Evolutionary conservation across 1,140 invertebrate genomes (phyloP).

Genomic region (Drosophila mojavensis): DNA sequence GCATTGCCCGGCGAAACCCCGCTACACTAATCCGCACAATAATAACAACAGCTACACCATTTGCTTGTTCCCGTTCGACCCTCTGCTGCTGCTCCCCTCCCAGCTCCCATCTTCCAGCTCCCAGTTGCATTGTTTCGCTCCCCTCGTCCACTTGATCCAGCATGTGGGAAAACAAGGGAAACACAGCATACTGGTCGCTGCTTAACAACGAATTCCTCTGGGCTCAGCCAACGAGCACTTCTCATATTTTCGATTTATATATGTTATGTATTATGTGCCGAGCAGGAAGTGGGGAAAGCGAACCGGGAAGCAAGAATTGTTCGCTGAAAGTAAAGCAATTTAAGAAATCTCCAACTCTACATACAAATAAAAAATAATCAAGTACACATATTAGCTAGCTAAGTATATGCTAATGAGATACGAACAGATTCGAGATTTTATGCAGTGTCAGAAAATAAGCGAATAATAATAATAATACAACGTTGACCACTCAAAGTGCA

Average conservation of each 20-base stretch:
- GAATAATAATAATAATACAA: too few relatives aligned
- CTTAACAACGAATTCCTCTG: slow-evolving; percentile 27
- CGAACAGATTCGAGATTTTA: too few relatives aligned
- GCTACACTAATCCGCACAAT: slow-evolving; percentile 45
- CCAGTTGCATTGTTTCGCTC: slow-evolving; percentile 20
- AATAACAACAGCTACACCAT: slow-evolving; percentile 28
- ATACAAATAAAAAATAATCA: too few relatives aligned
- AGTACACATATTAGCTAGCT: too few relatives aligned
- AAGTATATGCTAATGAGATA: too few relatives aligned
- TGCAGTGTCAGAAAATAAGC: too few relatives aligned
- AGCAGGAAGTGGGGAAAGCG: not conserved
- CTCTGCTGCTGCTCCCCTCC: not conserved
- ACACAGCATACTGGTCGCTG: slow-evolving; percentile 3
- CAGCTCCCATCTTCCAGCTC: not conserved
- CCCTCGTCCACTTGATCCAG: not conserved
- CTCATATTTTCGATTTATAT: slow-evolving; percentile 44
- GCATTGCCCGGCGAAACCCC: slow-evolving; percentile 41
- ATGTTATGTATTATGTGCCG: not conserved
- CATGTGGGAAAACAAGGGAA: slow-evolving; percentile 4
- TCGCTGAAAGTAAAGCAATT: not conserved
- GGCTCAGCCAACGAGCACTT: slow-evolving; percentile 25
- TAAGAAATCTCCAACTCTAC: not conserved
- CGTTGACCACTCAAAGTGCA: not conserved
- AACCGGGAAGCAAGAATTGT: not conserved
- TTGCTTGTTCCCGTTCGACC: not conserved